phyloP scores from a whole-genome alignment of 2,797 vertebrate species.

The Cuculus canorus region DNA sequence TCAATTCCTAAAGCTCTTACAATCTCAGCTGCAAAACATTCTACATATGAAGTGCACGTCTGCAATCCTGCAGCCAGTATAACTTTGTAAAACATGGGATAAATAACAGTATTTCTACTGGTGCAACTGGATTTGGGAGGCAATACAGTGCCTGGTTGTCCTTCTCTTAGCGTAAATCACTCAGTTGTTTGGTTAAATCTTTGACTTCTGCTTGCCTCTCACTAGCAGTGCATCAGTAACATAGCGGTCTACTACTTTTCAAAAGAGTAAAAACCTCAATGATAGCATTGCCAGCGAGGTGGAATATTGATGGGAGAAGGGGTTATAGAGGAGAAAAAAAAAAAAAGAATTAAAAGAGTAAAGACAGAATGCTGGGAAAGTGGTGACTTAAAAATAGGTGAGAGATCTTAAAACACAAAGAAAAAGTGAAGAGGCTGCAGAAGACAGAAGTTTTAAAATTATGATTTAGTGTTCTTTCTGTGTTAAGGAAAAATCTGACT shows the following conservation, averaged over 20 bases:
- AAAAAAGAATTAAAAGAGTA: background rate
- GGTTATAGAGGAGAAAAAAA: background rate
- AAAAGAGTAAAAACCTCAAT: background rate
- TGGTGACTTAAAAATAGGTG: background rate
- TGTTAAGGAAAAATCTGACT: background rate
- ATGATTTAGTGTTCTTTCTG: background rate
- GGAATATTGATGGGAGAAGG: background rate
- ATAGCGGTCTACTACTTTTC: background rate
- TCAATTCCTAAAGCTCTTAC: background rate
- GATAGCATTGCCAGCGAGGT: background rate
- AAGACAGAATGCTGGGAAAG: background rate
- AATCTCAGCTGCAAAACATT: background rate
- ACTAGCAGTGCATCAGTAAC: background rate
- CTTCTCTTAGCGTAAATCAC: background rate
- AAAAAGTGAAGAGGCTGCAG: background rate
- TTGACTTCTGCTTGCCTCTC: background rate
- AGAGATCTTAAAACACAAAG: background rate
- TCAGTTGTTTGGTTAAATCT: background rate
- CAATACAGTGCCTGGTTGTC: background rate
- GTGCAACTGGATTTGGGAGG: background rate
- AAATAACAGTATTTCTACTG: background rate
- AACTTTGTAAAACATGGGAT: rapidly evolving
- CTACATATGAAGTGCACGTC: background rate
- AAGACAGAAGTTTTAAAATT: background rate
- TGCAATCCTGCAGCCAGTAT: background rate